Evolutionary conservation across 1,140 invertebrate species (phyloP), one percentile per base, ranked within the genome.

Genomic region (Asobara japonica): DNA sequence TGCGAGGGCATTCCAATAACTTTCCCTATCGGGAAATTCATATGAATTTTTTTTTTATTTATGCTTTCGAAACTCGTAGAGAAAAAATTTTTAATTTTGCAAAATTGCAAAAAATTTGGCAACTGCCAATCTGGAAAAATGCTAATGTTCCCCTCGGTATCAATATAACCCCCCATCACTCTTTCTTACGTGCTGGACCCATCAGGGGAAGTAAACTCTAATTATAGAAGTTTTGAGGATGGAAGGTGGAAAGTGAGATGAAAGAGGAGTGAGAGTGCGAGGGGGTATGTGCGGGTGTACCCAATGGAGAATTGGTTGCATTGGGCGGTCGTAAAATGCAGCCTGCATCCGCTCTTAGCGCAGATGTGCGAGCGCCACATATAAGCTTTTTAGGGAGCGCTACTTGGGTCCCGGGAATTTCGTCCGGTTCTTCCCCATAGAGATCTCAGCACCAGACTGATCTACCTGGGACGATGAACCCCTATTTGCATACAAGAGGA

Each of bases 301-400:
- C 74, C 75, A 82, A 83, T 78, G 25, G 78, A 80, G 82, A 85
- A 83, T 84, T 75, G 78, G 79, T 80, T 82, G 81, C 79, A 84
- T 79, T 79, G 80, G 82, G 78, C 80, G 80, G 74, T 74, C 82
- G 80, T 86, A 86, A 86, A 86, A 81, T 85, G 85, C 85, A 86
- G 85, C 73, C 83, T 86, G 85, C 85, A 86, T 86, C 85, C 85
- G 85, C 76, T 83, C 71, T 48, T 36, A 73, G 73, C 80, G 84
- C 85, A 86, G 85, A 86, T 86, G 85, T 84, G 78, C 78, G 74
- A 74, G 73, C 62, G 74, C 71, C 41, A 73, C 20, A 29, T 45
- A 41, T 20, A 25, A 38, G 30, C 71, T 71, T 70, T 67, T 76
- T 75, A 74, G 69, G 65, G 33, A 20, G 60, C 16, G 25, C 31